phyloP scores from a whole-genome alignment of 2,888 invertebrate genomes.

The Dyspetes luteomarginatus region DNA sequence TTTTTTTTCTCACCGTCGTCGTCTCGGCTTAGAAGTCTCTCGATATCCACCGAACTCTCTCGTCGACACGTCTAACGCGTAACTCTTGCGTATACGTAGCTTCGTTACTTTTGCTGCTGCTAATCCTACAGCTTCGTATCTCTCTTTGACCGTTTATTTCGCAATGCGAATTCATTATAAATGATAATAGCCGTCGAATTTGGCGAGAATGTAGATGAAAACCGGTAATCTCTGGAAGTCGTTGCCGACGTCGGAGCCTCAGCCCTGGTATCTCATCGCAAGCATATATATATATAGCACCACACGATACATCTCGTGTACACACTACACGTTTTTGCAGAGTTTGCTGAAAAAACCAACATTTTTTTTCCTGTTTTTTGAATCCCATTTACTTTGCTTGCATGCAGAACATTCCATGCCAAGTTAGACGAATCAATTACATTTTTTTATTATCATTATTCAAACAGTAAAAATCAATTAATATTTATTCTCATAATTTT shows the following conservation, averaged over 20 bases:
- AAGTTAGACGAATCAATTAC: not conserved
- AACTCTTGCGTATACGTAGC: conserved; percentile 49
- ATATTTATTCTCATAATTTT: too few species aligned
- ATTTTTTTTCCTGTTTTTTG: conserved; percentile 24
- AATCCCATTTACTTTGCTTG: not conserved
- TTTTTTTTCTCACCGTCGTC: conserved; percentile 4
- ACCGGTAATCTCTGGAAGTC: conserved; percentile 62
- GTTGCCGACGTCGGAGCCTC: conserved; percentile 43
- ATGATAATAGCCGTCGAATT: conserved; percentile 68
- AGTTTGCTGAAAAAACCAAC: not conserved
- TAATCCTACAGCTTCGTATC: not conserved
- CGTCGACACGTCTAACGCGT: conserved; percentile 50
- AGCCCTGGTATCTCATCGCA: conserved; percentile 41
- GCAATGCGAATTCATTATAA: conserved; percentile 69
- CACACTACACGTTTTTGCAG: not conserved
- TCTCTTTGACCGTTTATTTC: conserved; percentile 52
- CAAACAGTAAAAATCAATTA: too few species aligned
- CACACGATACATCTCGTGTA: conserved; percentile 29
- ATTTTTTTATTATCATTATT: not conserved
- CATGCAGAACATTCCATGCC: not conserved
- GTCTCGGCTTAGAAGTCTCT: conserved; percentile 7
- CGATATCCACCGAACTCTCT: conserved; percentile 35
- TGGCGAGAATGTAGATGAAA: conserved; percentile 67
- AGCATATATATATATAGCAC: conserved; percentile 15
- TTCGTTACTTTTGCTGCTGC: conserved; percentile 6